Base-by-base conservation (phyloP, 2,797 vertebrate genomes). In the Enteromius mattozi region DNA sequence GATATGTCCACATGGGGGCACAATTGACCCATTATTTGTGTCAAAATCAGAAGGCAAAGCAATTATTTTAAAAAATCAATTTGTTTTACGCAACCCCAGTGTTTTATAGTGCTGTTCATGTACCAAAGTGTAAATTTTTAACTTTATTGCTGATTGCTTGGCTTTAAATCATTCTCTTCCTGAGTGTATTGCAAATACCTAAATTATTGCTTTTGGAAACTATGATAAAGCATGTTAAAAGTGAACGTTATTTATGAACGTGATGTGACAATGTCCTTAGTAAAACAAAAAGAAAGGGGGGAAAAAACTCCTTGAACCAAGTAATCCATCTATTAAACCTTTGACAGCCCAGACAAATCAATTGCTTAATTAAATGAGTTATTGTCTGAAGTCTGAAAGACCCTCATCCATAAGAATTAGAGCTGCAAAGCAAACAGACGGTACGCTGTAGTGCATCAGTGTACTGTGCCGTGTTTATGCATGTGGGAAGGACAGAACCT, bases 1-100 rank as follows among this genome's bases (percentile, higher is more conserved):
- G n/a, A 65, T 51, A 87, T 42, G 59, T 27, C 94, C 95, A 94
- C 92, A 86, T 92, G 94, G 92, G 91, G 95, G 94, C 92, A 93
- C 90, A 87, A 90, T 89, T 87, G 92, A 90, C 89, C 85, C 92
- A 94, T 77, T 84, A 89, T 54, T 89, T 24, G 56, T 84, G 87
- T 92, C 89, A 89, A 89, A 90, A 77, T 42, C 16, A 2, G 54
- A 84, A 21, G 61, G 87, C 88, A 91, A 90, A 65, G 87, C 84
- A 88, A 90, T 91, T 91, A 90, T 83, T 54, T 89, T 86, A 90
- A 87, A 87, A 92, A 92, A 90, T 81, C 87, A 89, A 90, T 94
- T 92, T 91, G 87, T 89, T 92, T 92, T 89, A 92, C 84, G 88
- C 91, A 90, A 91, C 87, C 81, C 85, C 88, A 89, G 70, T 90